phyloP scores from a whole-genome alignment of 1,140 invertebrate species.

The Sarcophaga peregrina region DNA sequence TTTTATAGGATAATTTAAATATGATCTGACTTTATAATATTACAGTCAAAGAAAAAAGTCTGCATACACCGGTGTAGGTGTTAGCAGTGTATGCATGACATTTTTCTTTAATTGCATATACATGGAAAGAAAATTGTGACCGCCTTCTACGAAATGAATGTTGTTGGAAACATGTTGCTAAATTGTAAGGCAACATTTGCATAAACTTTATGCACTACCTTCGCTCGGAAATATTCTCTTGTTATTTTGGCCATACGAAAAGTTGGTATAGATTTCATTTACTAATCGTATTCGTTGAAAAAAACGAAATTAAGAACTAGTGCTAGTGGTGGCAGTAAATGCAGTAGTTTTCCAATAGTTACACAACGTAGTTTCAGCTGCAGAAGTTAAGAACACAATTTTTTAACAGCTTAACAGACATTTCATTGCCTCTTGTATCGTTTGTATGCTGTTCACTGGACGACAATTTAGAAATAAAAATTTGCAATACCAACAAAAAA shows the following conservation, averaged over 20 bases:
- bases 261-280: neutral
- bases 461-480: constrained; percentile 12
- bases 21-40: too few species aligned
- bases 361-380: neutral
- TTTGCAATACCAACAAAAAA: neutral
- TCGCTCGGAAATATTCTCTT: neutral
- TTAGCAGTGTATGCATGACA: too few species aligned
- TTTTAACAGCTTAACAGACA: constrained; percentile 32
- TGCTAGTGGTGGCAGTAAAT: neutral
- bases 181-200: neutral
- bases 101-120: too few species aligned
- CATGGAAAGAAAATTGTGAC: too few species aligned
- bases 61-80: too few species aligned
- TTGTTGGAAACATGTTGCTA: too few species aligned
- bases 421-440: constrained; percentile 38
- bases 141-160: too few species aligned
- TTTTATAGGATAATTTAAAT: too few species aligned
- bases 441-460: neutral
- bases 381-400: constrained; percentile 26
- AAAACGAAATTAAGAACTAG: neutral
- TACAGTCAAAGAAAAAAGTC: too few species aligned
- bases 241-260: neutral
- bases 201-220: neutral
- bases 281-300: neutral
- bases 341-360: neutral